phyloP scores from a whole-genome alignment of 2,888 invertebrate species.

The Andrena trimmerana region DNA sequence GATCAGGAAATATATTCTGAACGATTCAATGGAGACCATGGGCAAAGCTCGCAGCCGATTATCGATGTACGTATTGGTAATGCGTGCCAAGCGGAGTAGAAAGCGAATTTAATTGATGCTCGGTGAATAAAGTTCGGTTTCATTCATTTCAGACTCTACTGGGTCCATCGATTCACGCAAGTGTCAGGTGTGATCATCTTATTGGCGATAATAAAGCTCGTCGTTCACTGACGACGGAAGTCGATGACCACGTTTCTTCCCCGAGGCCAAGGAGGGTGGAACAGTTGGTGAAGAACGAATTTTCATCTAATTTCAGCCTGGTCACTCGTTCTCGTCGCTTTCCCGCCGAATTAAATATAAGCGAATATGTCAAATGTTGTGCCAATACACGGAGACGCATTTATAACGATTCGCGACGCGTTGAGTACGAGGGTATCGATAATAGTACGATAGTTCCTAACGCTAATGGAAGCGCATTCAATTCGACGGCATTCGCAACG shows the following conservation, averaged over 20 bases:
- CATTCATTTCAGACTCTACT: constrained; percentile 88
- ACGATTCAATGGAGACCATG: constrained; percentile 90
- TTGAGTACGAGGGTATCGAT: neutral
- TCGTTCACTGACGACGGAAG: constrained; percentile 77
- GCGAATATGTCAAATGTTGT: constrained; percentile 3
- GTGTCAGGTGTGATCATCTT: constrained; percentile 87
- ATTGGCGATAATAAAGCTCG: constrained; percentile 84
- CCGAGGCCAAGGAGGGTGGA: neutral
- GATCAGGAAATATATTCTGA: constrained; percentile 92
- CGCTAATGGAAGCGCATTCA: neutral
- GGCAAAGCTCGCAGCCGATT: constrained; percentile 89
- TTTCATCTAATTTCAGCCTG: neutral
- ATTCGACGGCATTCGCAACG: neutral
- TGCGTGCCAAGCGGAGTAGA: neutral
- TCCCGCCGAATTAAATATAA: neutral
- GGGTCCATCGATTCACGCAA: constrained; percentile 89
- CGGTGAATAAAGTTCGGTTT: neutral
- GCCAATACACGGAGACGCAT: neutral
- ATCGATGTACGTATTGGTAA: constrained; percentile 86
- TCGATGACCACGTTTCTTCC: constrained; percentile 56
- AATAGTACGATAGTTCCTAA: neutral
- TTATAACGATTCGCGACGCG: neutral
- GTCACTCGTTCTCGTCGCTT: neutral
- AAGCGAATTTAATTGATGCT: neutral
- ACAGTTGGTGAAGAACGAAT: neutral